phyloP scores from a whole-genome alignment of 2,888 invertebrate genomes.

The Drosophila peninsularis region DNA sequence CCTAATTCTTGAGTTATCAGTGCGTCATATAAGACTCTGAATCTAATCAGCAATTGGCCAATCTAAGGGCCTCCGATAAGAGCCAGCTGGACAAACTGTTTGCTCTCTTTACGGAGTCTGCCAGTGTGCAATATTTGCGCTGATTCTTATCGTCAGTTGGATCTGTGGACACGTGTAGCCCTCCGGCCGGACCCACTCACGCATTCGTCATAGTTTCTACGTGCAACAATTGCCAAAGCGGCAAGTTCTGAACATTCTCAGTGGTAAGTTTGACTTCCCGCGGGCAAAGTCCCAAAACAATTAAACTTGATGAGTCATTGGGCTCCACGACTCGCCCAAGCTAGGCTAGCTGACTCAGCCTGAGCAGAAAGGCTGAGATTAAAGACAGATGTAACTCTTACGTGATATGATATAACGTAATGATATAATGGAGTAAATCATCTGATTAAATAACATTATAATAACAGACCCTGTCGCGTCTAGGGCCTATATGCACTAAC shows the following conservation, averaged over 20 bases:
- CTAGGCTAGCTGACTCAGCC: background rate
- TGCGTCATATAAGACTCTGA: background rate
- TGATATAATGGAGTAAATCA: background rate
- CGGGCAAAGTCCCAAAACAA: constrained; percentile 4
- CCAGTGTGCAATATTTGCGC: constrained; percentile 48
- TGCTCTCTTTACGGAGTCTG: background rate
- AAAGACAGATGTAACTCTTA: background rate
- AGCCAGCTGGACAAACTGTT: background rate
- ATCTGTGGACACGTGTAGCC: constrained; percentile 20
- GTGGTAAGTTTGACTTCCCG: constrained; percentile 26
- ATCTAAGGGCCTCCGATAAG: constrained; percentile 35
- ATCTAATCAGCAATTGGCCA: constrained; percentile 49
- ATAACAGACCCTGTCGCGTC: background rate
- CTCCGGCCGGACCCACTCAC: background rate
- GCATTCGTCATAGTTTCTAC: background rate
- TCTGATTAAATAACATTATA: background rate
- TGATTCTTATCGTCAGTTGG: constrained; percentile 34
- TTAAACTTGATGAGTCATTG: constrained; percentile 24
- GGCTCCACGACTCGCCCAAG: background rate
- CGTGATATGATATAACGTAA: background rate
- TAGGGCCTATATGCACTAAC: background rate
- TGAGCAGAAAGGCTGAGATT: background rate
- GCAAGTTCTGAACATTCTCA: constrained; percentile 11
- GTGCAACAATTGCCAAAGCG: constrained; percentile 30
- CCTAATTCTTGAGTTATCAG: constrained; percentile 29